Evolutionary conservation across 1,140 invertebrate genomes (phyloP), one percentile per base, ranked within the genome.

Genomic region (Megalonaias nervosa): DNA sequence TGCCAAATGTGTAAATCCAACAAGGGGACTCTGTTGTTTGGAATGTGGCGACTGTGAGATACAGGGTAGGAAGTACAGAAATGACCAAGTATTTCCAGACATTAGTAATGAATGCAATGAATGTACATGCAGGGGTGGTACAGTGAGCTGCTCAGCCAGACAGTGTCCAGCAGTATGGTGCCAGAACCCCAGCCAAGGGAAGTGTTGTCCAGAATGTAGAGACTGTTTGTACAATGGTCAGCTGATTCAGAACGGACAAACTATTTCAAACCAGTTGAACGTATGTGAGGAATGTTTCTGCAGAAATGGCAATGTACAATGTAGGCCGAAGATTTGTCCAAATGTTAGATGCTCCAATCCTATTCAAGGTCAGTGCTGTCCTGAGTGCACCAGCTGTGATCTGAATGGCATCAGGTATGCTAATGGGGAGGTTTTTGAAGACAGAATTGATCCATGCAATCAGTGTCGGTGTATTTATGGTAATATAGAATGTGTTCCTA

Each of bases 131-230:
- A 76, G 65, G 31, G 81, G 85, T 62, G 88, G 87, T 31, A 83
- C 82, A 26, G 78, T 87, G 48, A 71, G 70, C 11, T 88, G 87
- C 76, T 21, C 74, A 26, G 56, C 62, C n/a, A 77, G 77, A 64
- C 61, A 66, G 26, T 89, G 88, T 77, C 65, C 75, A n/a, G 59
- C 38, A 12, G 75, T 75, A 0, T 68, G 73, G 2, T 89, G 88
- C 67, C 68, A 77, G 16, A 79, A 87, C 64, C 88, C 88, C 3
- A 82, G 84, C 9, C 79, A 81, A 59, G 78, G 83, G 1, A 60
- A 67, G 3, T 88, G 86, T 70, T 89, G 88, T 71, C 71, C 26
- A n/a, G 81, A 84, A 69, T 89, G 86, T 74, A 68, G 73, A 23
- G 70, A 84, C 56, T 89, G 86, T 74, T 55, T 81, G 19, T 85